phyloP scores from a whole-genome alignment of 1,140 invertebrate species.

The Caerostris darwini region DNA sequence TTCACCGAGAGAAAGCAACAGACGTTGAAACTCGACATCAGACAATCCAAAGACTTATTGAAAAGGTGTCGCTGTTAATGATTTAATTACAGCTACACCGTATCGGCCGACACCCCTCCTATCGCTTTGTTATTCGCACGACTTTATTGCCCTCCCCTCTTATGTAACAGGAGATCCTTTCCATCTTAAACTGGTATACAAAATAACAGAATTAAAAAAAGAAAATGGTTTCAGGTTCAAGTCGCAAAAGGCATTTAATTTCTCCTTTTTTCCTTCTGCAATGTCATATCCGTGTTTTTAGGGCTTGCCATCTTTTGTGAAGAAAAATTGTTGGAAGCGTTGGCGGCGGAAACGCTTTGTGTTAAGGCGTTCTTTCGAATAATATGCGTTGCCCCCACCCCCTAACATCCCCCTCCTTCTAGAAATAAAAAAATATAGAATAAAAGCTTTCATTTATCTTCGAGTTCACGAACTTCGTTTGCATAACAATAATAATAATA shows the following conservation, averaged over 20 bases:
- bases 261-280: neutral
- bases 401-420: neutral
- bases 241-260: neutral
- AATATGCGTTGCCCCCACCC: neutral
- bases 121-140: neutral
- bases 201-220: neutral
- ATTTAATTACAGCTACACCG: slow-evolving; percentile 55
- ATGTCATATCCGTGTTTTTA: neutral
- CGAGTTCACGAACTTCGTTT: slow-evolving; percentile 15
- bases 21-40: neutral
- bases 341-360: slow-evolving; percentile 51
- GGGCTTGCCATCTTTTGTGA: slow-evolving; percentile 57
- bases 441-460: slow-evolving; percentile 11
- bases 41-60: slow-evolving; percentile 24
- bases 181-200: too few relatives aligned
- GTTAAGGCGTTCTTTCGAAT: slow-evolving; percentile 32
- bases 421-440: neutral
- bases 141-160: slow-evolving; percentile 25
- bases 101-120: neutral
- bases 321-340: slow-evolving; percentile 10
- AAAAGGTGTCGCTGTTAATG: slow-evolving; percentile 59
- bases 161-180: neutral
- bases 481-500: slow-evolving; percentile 16
- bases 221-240: neutral
- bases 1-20: neutral